A percentile compares a stretch with the other conserved stretches of the same genome.
Conservation (phyloP, 2,797 vertebrate genomes). For the Danionella dracula region DNA sequence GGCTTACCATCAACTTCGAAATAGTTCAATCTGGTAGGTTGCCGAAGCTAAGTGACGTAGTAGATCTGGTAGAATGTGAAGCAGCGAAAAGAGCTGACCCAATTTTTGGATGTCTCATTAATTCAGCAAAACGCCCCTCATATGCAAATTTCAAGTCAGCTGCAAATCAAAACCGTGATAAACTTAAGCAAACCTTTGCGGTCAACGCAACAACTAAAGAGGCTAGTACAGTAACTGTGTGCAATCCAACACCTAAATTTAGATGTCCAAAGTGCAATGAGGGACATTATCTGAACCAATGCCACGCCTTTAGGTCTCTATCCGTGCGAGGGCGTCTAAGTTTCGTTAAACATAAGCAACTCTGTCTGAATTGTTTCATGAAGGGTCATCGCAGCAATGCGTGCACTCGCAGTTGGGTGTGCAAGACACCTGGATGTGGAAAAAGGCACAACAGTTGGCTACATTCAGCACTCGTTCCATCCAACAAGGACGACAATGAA, state of each 20-base stretch:
- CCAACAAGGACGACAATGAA: background rate
- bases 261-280: slow-evolving; percentile 8
- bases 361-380: slow-evolving; percentile 6
- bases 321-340: background rate
- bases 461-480: background rate
- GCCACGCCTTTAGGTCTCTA: background rate
- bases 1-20: slow-evolving; percentile 1
- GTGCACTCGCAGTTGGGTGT: background rate
- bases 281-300: background rate
- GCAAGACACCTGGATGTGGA: background rate
- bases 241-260: background rate
- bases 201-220: background rate
- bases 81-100: background rate
- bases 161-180: background rate
- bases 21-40: background rate
- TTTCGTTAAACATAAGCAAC: slow-evolving; percentile 3
- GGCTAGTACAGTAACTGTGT: background rate
- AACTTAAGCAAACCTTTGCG: background rate
- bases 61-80: background rate
- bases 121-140: background rate
- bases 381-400: background rate
- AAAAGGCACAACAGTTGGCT: slow-evolving; percentile 15
- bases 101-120: background rate
- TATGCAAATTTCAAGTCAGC: background rate
- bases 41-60: background rate